Conservation (phyloP, 1,140 invertebrate genomes). For the Neodiprion virginianus region DNA sequence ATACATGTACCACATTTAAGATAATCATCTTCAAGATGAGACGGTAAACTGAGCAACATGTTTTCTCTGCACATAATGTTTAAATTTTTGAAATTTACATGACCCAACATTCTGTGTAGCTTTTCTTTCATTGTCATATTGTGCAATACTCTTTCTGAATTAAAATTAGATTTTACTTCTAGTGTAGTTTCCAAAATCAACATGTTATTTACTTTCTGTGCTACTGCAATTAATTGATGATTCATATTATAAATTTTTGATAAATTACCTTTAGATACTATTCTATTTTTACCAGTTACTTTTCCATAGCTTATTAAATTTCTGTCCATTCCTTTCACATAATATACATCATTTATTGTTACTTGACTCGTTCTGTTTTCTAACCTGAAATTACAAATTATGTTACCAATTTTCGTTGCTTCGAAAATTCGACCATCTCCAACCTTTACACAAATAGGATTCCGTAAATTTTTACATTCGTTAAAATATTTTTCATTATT, state of each 20-base stretch:
- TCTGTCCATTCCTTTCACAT: conserved; percentile 20
- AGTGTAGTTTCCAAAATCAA: too few species aligned
- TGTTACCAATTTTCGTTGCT: not conserved
- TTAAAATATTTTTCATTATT: too few species aligned
- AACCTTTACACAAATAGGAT: not conserved
- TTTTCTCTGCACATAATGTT: too few species aligned
- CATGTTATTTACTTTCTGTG: not conserved
- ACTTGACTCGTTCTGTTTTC: not conserved
- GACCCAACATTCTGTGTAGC: too few species aligned
- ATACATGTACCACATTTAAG: too few species aligned
- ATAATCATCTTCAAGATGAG: too few species aligned
- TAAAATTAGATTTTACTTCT: too few species aligned
- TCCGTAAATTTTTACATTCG: not conserved
- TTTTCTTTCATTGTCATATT: too few species aligned
- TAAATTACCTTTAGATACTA: conserved; percentile 13
- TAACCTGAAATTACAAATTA: not conserved
- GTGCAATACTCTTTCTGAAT: too few species aligned
- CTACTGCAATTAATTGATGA: not conserved
- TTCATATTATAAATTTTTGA: not conserved
- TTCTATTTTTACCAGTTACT: conserved; percentile 15
- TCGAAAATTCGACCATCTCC: not conserved
- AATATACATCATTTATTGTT: not conserved
- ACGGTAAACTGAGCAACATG: too few species aligned
- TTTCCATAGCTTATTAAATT: conserved; percentile 23
- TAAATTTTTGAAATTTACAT: too few species aligned